Evolutionary conservation across 2,797 vertebrate species (phyloP).

Genomic region (Sarcoramphus papa): DNA sequence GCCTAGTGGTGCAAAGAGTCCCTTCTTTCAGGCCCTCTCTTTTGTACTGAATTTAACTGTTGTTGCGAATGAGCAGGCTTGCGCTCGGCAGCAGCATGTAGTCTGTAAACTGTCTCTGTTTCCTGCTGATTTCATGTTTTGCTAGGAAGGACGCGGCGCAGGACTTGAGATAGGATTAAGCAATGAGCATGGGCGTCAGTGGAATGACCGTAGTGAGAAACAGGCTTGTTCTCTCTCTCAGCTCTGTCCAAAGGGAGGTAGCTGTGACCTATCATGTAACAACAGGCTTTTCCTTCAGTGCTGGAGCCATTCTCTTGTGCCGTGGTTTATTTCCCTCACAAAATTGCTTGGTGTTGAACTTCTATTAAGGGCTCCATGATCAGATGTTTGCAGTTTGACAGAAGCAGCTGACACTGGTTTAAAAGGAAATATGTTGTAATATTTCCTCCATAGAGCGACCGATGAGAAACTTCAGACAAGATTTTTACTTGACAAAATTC

Average conservation of each 20-base stretch:
- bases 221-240: neutral
- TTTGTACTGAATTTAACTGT: neutral
- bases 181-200: neutral
- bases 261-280: neutral
- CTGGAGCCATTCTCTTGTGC: neutral
- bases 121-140: conserved; percentile 53
- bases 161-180: neutral
- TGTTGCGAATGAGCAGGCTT: neutral
- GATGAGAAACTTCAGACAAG: neutral
- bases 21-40: neutral
- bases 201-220: neutral
- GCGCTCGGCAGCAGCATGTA: neutral
- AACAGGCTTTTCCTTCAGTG: conserved; percentile 1
- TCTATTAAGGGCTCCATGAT: neutral
- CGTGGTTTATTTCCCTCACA: neutral
- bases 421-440: neutral
- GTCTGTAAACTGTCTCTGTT: conserved; percentile 23
- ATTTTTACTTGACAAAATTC: neutral
- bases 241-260: neutral
- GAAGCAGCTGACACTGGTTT: neutral
- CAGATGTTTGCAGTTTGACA: neutral
- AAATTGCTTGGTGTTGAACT: neutral
- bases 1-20: neutral
- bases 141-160: neutral
- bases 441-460: neutral